Base-by-base conservation (phyloP, 30 jellyfish, hydroid and myxozoan species). In the Mastigias papua region DNA sequence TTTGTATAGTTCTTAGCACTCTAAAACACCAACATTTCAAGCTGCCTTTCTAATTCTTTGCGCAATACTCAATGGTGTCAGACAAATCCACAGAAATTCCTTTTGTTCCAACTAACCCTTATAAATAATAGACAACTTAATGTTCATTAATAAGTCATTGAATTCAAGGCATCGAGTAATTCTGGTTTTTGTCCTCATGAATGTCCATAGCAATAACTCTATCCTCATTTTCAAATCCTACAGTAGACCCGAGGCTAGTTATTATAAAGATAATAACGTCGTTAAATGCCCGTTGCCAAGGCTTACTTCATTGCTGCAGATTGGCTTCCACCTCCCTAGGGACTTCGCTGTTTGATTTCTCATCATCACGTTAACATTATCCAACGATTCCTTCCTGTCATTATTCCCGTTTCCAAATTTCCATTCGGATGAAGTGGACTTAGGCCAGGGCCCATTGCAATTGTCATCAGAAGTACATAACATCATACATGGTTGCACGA, bases 101-200 rank as follows among this genome's bases (percentile, higher is more conserved):
- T 23, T 72, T 6, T 35, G 48, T 72, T 6, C 35, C 66, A 34
- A 29, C 23, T 68, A 72, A 26, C 3, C 48, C 22, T 46, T 29
- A 72, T 72, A 20, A 72, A 72, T 72, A 72, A 72, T 34, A 25
- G 68, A 72, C 17, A 68, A 35, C 37, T 34, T 72, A 13, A n/a
- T 46, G 23, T n/a, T 72, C 83, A 72, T 72, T 20, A 72, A 72
- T 72, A 72, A 72, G 63, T 72, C 46, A 72, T 72, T 20, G 35
- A 17, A 63, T 22, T 63, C 25, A 19, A 3, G 23, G 67, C 67
- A 54, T 54, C 20, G 25, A 6, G 25, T 16, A 16, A 6, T 54
- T 54, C 67, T 6, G 27, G 25, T 54, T 10, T 54, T 21, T 54
- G 27, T 54, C 25, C 67, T 54, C 27, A 54, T 21, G 25, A 54